These are phyloP conservation scores for Tetrax tetrax DNA, from an alignment of 2,113 vertebrate species.

Conservation along the genomic window DNA sequence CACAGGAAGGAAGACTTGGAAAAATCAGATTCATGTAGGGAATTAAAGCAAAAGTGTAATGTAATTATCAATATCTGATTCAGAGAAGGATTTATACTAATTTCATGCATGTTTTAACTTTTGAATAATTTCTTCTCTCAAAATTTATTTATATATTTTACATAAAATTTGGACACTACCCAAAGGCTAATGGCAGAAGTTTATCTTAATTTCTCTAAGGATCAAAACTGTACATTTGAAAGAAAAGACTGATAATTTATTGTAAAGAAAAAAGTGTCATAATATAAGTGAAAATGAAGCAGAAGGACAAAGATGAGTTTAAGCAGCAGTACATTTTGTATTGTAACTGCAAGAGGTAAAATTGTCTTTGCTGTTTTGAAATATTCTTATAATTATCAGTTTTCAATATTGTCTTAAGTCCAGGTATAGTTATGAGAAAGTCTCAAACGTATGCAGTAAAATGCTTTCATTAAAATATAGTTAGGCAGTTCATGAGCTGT, in stretches of 20 bases:
- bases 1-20: background rate
- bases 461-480: constrained; percentile 47
- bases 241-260: constrained; percentile 47
- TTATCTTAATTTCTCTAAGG: constrained; percentile 64
- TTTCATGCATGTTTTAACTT: constrained; percentile 32
- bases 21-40: constrained; percentile 15
- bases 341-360: constrained; percentile 50
- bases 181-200: constrained; percentile 58
- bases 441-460: constrained; percentile 37
- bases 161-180: constrained; percentile 63
- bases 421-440: constrained; percentile 36
- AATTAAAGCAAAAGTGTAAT: constrained; percentile 58
- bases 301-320: constrained; percentile 53
- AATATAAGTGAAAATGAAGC: constrained; percentile 62
- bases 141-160: constrained; percentile 55
- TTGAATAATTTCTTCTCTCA: constrained; percentile 65
- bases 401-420: constrained; percentile 56
- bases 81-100: constrained; percentile 12
- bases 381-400: constrained; percentile 32
- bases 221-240: constrained; percentile 55
- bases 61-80: constrained; percentile 54
- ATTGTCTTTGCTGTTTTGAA: constrained; percentile 49
- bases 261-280: constrained; percentile 51
- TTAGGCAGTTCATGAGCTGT: constrained; percentile 1
- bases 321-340: constrained; percentile 16